Percentiles rank a stretch among this genome's conserved stretches.
Evolutionary conservation across 2,888 invertebrate genomes (phyloP).

Genomic region (Oscheius myriophilus): DNA sequence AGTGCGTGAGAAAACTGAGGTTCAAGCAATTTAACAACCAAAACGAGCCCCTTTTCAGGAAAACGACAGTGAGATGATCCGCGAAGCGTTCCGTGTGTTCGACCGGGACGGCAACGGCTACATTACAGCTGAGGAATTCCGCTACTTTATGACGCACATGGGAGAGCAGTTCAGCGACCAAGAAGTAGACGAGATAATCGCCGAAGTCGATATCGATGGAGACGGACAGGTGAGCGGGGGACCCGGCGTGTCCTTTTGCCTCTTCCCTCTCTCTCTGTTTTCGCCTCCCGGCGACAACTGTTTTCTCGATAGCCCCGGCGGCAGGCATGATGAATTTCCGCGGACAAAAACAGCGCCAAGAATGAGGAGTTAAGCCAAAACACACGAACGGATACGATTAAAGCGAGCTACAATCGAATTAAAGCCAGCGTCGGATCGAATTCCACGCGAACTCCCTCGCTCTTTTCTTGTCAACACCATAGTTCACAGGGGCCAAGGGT

Average conservation of each 20-base stretch:
- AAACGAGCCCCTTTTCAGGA: conserved; percentile 52
- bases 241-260: too few species aligned
- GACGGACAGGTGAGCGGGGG: conserved; percentile 71
- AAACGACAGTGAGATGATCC: conserved; percentile 71
- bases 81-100: conserved; percentile 70
- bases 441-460: too few species aligned
- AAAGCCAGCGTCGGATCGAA: neutral
- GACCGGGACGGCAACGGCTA: conserved; percentile 70
- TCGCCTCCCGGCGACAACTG: conserved; percentile 14
- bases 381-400: too few species aligned
- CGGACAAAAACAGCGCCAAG: too few species aligned
- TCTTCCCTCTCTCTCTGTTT: neutral
- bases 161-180: conserved; percentile 71
- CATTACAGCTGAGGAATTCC: conserved; percentile 63
- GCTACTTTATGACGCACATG: conserved; percentile 71
- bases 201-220: conserved; percentile 70
- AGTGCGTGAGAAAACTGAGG: too few species aligned
- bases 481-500: too few species aligned
- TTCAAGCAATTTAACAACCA: neutral
- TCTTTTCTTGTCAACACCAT: too few species aligned
- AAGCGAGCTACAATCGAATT: conserved; percentile 12
- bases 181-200: conserved; percentile 71
- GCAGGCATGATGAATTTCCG: conserved; percentile 2
- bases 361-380: too few species aligned
- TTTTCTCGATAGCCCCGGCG: conserved; percentile 17